These are phyloP conservation scores for Marmota flaviventris DNA, from an alignment of 2,113 vertebrate species.

Conservation along the genomic window DNA sequence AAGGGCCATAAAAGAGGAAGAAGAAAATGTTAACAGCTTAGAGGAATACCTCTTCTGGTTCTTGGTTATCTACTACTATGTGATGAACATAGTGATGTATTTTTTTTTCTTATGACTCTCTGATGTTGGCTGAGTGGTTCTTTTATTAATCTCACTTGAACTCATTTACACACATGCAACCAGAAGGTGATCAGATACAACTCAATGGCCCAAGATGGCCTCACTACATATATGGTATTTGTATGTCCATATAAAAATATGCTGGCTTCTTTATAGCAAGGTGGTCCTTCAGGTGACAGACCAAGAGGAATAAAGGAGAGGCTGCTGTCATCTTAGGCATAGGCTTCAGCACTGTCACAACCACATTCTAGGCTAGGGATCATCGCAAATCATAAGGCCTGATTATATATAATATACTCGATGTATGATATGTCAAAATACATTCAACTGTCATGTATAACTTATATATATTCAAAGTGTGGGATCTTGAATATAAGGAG, in stretches of 20 bases:
- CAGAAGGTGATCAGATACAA: background rate
- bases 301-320: constrained; percentile 16
- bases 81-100: background rate
- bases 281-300: background rate
- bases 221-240: background rate
- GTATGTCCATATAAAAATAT: background rate
- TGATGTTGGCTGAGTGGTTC: background rate
- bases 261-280: background rate
- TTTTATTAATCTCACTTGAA: background rate
- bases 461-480: background rate
- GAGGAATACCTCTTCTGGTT: background rate
- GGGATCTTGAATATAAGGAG: background rate
- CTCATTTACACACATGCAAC: background rate
- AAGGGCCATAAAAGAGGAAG: background rate
- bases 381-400: background rate
- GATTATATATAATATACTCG: background rate
- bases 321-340: background rate
- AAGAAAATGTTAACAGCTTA: background rate
- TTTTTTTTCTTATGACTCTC: too few species aligned
- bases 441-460: too few species aligned
- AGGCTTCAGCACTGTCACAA: background rate
- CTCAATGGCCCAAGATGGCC: background rate
- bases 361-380: background rate
- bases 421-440: too few species aligned
- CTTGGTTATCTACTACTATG: background rate